Evolutionary conservation across 2,113 vertebrate species (phyloP).

Genomic region (Oostethus manadensis): DNA sequence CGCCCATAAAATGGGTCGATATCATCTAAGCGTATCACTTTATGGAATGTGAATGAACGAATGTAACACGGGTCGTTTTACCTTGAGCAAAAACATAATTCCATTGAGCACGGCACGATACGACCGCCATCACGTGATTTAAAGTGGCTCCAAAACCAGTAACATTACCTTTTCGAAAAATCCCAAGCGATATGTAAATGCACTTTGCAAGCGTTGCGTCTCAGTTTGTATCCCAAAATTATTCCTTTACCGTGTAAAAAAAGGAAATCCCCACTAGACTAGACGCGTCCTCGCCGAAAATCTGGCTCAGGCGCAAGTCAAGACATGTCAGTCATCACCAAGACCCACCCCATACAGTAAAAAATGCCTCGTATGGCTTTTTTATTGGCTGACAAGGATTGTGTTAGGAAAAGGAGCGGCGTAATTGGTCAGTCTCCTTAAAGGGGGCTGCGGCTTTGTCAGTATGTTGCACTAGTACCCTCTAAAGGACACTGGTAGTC

Average conservation of each 20-base stretch:
- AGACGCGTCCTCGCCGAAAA: conserved; percentile 25
- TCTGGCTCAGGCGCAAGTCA: conserved; percentile 35
- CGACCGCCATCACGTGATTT: conserved; percentile 47
- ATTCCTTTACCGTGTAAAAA: conserved; percentile 4
- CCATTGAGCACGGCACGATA: no score
- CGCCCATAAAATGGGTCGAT: background rate
- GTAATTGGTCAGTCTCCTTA: conserved; percentile 40
- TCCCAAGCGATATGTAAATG: background rate
- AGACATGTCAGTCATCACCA: conserved; percentile 50
- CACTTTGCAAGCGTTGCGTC: conserved; percentile 36
- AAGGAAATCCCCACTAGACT: conserved; percentile 35
- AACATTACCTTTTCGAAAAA: conserved; percentile 46
- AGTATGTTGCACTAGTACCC: conserved; percentile 7
- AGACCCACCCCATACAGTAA: conserved; percentile 56
- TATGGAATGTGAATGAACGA: no score
- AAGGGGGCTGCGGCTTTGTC: conserved; percentile 8
- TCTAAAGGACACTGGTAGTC: conserved; percentile 10
- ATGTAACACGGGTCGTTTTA: no score
- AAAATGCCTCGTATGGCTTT: conserved; percentile 17
- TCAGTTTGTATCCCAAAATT: conserved; percentile 26
- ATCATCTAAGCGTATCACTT: background rate
- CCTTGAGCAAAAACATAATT: no score
- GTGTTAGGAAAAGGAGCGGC: conserved; percentile 31
- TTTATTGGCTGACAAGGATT: conserved; percentile 38
- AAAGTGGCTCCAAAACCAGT: conserved; percentile 7